Base-by-base conservation (phyloP, 2,797 vertebrate species). In the Limnodromus scolopaceus region DNA sequence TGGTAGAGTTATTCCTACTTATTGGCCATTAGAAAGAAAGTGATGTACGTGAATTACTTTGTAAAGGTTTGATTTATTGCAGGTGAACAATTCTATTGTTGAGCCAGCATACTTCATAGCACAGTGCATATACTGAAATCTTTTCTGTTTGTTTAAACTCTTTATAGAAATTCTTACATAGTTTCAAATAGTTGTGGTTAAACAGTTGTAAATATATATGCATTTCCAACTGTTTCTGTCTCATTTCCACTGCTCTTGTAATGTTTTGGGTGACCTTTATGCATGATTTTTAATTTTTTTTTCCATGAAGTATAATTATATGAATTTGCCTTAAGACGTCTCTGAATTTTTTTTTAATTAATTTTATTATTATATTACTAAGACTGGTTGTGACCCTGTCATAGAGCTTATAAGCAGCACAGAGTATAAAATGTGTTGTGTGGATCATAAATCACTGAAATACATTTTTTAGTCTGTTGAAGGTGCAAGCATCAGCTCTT, bases 91-190 rank as follows among this genome's bases (percentile, higher is more conserved):
- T 71, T 55, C 75, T 74, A 57, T 54, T 61, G 71, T 84, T 55
- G 30, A 92, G 45, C 41, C 84, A 95, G n/a, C 75, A 85, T 87
- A 48, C 71, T 84, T 78, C 81, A 65, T 54, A 83, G 61, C 43
- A 28, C 6, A 71, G 53, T 27, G 22, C 23, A 24, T 75, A 61
- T 68, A 77, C 57, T 80, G 90, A 91, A 89, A 51, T 51, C 4
- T 66, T 83, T 87, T 54, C 65, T 90, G 85, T 91, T 96, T 95
- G 88, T 54, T 93, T 94, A 96, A 96, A 69, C 46, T 64, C 84
- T 91, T 95, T 91, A 92, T 53, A 89, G 88, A 91, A 85, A 91
- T 93, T 65, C 81, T 93, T 72, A 70, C 80, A 80, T 46, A 63
- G 36, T 53, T 91, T 76, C 60, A 86, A 76, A 76, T 49, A 91